These are phyloP conservation scores for Danaus chrysippus DNA, from an alignment of 2,888 invertebrate genomes.

Conservation along the genomic window DNA sequence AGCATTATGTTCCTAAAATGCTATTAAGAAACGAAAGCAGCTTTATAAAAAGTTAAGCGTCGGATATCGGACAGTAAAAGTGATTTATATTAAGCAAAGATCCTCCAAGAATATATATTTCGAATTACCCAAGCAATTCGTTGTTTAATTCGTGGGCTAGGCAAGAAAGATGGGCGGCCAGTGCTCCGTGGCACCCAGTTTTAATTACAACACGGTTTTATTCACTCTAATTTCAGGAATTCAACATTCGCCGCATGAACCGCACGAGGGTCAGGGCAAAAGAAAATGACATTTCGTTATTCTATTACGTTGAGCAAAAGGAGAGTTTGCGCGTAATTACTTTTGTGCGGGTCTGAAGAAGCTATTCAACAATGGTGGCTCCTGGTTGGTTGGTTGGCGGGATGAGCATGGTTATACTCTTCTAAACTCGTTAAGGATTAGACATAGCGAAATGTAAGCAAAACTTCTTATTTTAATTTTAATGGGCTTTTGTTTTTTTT, in stretches of 20 bases:
- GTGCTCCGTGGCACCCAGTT: constrained; percentile 59
- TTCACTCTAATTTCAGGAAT: constrained; percentile 76
- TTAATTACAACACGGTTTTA: constrained; percentile 77
- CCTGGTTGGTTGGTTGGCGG: neutral
- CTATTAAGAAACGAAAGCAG: constrained; percentile 13
- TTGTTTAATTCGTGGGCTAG: constrained; percentile 77
- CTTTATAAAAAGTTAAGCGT: constrained; percentile 24
- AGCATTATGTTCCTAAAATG: constrained; percentile 7
- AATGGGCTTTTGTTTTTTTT: neutral
- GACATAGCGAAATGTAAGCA: constrained; percentile 18
- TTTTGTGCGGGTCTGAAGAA: constrained; percentile 50
- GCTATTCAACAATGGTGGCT: constrained; percentile 26
- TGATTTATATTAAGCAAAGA: constrained; percentile 74
- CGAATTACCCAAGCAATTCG: constrained; percentile 76
- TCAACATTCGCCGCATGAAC: constrained; percentile 76
- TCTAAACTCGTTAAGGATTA: constrained; percentile 28
- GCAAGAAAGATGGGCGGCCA: constrained; percentile 74
- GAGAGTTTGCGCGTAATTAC: constrained; percentile 67
- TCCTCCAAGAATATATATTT: constrained; percentile 72
- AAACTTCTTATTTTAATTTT: constrained; percentile 11
- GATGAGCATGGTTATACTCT: constrained; percentile 20
- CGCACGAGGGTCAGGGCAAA: constrained; percentile 75
- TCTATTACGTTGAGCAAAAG: constrained; percentile 73
- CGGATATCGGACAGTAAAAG: constrained; percentile 70
- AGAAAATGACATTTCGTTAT: constrained; percentile 79